Base-by-base conservation (phyloP, 2,888 invertebrate species). In the Leptinotarsa tumamoca region DNA sequence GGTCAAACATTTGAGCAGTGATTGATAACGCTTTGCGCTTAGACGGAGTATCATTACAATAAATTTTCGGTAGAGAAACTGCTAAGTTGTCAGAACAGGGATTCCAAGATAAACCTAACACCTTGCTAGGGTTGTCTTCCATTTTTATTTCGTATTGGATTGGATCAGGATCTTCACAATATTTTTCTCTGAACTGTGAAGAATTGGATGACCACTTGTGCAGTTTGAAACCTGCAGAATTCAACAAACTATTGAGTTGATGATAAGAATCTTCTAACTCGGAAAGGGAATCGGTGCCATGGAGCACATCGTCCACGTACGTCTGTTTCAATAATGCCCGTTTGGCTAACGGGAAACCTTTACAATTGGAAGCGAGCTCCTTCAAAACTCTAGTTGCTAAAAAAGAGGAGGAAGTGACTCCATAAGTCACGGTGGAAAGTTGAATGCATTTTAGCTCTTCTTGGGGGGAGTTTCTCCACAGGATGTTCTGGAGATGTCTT, bases 261-360 rank as follows among this genome's bases (percentile, higher is more conserved):
- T 21, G 21, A 21, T 21, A 1, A 21, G 21, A 21, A 21, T 61
- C 67, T 52, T 72, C 43, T 54, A 67, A 61, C 43, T 58, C 68
- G 43, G 54, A 56, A 58, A 71, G 43, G 56, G 61, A 61, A 61
- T 73, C 63, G 14, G 49, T n/a, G 43, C 68, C 73, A 51, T 21
- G n/a, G 61, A 73, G 68, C 17, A 73, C 52, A 21, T 69, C 69
- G 33, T 63, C 68, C 13, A 73, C 73, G 18, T 73, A 73, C 14
- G 50, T 71, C 50, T 71, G 61, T 43, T 71, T 15, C 61, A 71
- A 58, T 27, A 63, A 21, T 21, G 21, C 21, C 21, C 21, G 1
- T 21, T 21, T 21, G 21, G 21, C 21, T 21, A 21, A 21, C 15
- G 54, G 54, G 54, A 54, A 54, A 54, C n/a, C 54, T n/a, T 68